Percentiles rank a stretch among this genome's conserved stretches.
phyloP scores from a whole-genome alignment of 2,888 invertebrate species.

The Folsomia manolachei region DNA sequence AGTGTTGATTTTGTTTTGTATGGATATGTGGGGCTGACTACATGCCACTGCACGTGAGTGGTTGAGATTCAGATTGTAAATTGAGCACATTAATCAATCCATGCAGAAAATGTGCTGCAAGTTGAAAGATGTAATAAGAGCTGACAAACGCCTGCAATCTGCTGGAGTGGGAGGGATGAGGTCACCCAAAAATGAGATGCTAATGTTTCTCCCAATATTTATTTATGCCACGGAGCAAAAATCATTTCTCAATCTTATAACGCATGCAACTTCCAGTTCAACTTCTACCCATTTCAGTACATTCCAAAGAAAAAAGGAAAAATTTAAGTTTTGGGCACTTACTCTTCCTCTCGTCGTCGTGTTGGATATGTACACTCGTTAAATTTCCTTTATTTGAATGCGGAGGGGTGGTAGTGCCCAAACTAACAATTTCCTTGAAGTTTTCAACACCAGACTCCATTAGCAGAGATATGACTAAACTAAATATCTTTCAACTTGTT shows the following conservation, averaged over 20 bases:
- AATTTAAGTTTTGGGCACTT: background rate
- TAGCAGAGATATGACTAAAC: background rate
- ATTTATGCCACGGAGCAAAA: background rate
- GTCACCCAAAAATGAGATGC: background rate
- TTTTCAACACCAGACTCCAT: background rate
- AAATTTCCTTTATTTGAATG: too few relatives aligned
- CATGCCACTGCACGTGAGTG: too few relatives aligned
- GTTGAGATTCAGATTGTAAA: background rate
- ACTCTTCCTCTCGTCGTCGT: background rate
- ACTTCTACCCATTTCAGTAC: background rate
- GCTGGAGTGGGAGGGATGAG: background rate
- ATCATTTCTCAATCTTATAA: background rate
- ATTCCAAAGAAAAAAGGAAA: background rate
- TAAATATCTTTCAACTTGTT: background rate
- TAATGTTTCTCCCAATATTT: background rate
- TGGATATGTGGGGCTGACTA: too few relatives aligned
- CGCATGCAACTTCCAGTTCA: too few relatives aligned
- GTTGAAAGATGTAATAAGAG: background rate
- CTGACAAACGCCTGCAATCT: background rate
- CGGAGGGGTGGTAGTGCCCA: background rate
- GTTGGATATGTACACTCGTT: too few relatives aligned
- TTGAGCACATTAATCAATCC: background rate
- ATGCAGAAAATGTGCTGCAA: background rate
- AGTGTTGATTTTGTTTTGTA: too few relatives aligned
- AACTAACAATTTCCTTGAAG: background rate